Evolutionary conservation across 2,888 invertebrate species (phyloP).

Genomic region (Agrilus biguttatus): DNA sequence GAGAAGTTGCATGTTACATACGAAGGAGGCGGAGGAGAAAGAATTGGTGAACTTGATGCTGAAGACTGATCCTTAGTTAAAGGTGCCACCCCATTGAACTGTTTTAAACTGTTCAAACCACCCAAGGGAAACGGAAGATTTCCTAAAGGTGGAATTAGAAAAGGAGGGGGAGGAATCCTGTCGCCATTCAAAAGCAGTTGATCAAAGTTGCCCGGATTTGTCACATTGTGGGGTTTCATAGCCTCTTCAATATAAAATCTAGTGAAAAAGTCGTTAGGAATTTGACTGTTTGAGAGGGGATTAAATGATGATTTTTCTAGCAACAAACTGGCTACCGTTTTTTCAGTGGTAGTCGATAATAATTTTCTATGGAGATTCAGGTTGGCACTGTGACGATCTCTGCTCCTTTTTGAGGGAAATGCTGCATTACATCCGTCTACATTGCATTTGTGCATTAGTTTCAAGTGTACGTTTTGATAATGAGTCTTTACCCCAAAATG

Average conservation of each 20-base stretch:
- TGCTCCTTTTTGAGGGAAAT: conserved; percentile 82
- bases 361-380: conserved; percentile 82
- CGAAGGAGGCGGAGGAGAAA: conserved; percentile 34
- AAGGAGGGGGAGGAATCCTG: conserved; percentile 38
- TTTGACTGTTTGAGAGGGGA: conserved; percentile 43
- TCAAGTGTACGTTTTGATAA: conserved; percentile 90
- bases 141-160: conserved; percentile 43
- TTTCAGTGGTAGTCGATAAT: conserved; percentile 50
- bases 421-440: conserved; percentile 91
- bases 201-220: conserved; percentile 31
- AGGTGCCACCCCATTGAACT: conserved; percentile 30
- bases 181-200: conserved; percentile 36
- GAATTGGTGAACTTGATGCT: conserved; percentile 38
- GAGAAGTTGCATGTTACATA: conserved; percentile 16
- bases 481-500: conserved; percentile 88
- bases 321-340: conserved; percentile 29
- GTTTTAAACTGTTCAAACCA: conserved; percentile 27
- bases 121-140: conserved; percentile 38
- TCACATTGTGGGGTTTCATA: conserved; percentile 37
- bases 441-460: conserved; percentile 89
- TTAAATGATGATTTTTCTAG: conserved; percentile 37
- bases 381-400: conserved; percentile 87
- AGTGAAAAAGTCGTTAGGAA: conserved; percentile 68
- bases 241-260: conserved; percentile 64
- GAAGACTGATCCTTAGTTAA: conserved; percentile 32